Evolutionary conservation across 64 coral and sea anemone species (phyloP), one percentile per base, ranked within the genome.

Genomic region (Pocillopora damicornis): DNA sequence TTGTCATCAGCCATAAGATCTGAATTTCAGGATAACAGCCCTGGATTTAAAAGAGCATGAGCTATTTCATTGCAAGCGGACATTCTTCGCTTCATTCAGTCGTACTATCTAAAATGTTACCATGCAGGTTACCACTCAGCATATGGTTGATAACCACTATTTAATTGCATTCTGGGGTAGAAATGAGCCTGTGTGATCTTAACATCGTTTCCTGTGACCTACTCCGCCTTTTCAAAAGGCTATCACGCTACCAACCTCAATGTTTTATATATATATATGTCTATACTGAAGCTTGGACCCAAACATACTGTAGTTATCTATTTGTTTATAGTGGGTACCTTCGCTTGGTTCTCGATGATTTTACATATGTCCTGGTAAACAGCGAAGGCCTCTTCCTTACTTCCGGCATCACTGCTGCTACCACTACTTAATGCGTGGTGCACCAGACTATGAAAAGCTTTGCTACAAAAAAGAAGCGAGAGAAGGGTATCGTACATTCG

Each of bases 1-100:
- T 99, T 85, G 97, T 99, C 97, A 99, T 99, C 23, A 99, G 82
- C 97, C 97, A 99, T 20, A 95, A 85, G 20, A 94, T 86, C 73
- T 99, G 93, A 77, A 99, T 87, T 61, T 99, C 97, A 22, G 97
- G 97, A 86, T 92, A 95, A 9, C 73, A 81, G 15, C 86, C 91
- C 97, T 99, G n/a, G 7, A 77, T 56, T 57, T 20, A 11, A 77
- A 22, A 11, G 2, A 77, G 38, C 2, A 51, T 51, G 42, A 51
- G 42, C 42, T 7, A 51, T 51, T 51, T 51, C 7, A 51, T 51
- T 51, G 7, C 42, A 2, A 51, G 7, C 42, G 7, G 2, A 51
- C 7, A 4, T 51, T 7, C 42, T 51, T 51, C 7, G 42, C 42
- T 51, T 51, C 42, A 51, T 4, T 51, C 42, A 51, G 7, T 51